phyloP scores from a whole-genome alignment of 2,113 vertebrate species.

The Myocastor coypus region DNA sequence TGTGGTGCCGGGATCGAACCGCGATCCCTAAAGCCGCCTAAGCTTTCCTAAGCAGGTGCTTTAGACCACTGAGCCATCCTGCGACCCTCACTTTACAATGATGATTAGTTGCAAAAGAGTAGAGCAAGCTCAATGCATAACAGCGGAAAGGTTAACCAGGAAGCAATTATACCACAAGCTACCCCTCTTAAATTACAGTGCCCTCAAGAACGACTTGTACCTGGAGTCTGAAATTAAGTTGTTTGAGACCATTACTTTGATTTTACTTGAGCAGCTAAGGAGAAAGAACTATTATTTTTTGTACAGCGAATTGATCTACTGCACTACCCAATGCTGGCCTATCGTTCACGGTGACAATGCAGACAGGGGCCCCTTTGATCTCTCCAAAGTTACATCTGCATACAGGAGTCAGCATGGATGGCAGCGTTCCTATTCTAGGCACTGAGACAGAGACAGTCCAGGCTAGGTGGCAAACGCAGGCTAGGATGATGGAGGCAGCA shows the following conservation, averaged over 20 bases:
- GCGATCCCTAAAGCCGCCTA: too few species aligned
- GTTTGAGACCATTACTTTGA: slow-evolving; percentile 86
- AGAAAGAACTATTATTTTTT: slow-evolving; percentile 85
- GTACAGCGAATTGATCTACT: slow-evolving; percentile 78
- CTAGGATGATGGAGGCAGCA: slow-evolving; percentile 8
- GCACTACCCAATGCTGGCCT: slow-evolving; percentile 80
- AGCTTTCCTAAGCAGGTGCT: too few species aligned
- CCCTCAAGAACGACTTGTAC: slow-evolving; percentile 76
- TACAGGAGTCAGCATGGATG: slow-evolving; percentile 75
- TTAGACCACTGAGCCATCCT: too few species aligned
- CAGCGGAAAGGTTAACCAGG: slow-evolving; percentile 79
- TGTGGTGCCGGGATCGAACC: too few species aligned
- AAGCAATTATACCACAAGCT: slow-evolving; percentile 63
- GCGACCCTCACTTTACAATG: slow-evolving; percentile 29
- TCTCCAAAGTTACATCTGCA: slow-evolving; percentile 78
- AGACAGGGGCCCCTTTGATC: slow-evolving; percentile 86
- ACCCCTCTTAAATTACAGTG: slow-evolving; percentile 75
- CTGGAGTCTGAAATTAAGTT: slow-evolving; percentile 86
- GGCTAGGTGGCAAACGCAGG: slow-evolving; percentile 28
- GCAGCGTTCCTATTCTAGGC: slow-evolving; percentile 70
- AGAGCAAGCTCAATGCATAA: slow-evolving; percentile 46
- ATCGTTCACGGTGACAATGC: slow-evolving; percentile 86
- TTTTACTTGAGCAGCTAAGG: slow-evolving; percentile 83
- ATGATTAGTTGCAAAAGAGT: slow-evolving; percentile 38
- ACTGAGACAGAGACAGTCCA: slow-evolving; percentile 46